Percentiles rank a stretch among this genome's conserved stretches.
phyloP scores from a whole-genome alignment of 1,140 invertebrate species.

The Lepidurus packardi region DNA sequence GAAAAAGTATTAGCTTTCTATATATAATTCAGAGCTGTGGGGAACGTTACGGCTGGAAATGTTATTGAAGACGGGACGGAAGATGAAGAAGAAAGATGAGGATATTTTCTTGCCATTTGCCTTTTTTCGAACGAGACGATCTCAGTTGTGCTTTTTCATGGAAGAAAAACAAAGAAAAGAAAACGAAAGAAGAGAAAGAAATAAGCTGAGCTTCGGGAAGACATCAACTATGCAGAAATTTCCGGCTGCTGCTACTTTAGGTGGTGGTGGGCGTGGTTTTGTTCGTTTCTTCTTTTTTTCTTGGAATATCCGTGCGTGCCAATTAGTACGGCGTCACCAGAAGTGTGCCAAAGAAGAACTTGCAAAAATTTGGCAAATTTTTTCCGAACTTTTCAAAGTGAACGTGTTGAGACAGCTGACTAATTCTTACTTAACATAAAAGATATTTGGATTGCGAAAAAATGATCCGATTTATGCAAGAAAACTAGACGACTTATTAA shows the following conservation, averaged over 20 bases:
- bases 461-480: constrained; percentile 2
- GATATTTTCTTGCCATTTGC: not conserved
- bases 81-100: not conserved
- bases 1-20: too few species aligned
- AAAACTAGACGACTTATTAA: not conserved
- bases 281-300: not conserved
- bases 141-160: constrained; percentile 1
- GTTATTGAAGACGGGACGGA: not conserved
- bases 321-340: not conserved
- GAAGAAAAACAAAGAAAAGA: not conserved
- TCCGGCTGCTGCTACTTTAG: not conserved
- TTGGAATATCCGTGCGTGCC: constrained; percentile 2
- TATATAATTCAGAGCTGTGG: too few species aligned
- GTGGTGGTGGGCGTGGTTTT: not conserved
- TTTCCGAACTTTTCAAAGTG: not conserved
- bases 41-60: not conserved
- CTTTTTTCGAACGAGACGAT: not conserved
- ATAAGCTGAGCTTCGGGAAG: not conserved
- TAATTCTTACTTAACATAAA: not conserved
- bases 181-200: not conserved
- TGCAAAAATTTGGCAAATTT: not conserved
- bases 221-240: constrained; percentile 11
- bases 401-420: too few species aligned
- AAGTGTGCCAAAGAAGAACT: not conserved
- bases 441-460: not conserved